Percentiles rank a stretch among this genome's conserved stretches.
Conservation (phyloP, 2,113 vertebrate genomes). For the Serilophus lunatus region DNA sequence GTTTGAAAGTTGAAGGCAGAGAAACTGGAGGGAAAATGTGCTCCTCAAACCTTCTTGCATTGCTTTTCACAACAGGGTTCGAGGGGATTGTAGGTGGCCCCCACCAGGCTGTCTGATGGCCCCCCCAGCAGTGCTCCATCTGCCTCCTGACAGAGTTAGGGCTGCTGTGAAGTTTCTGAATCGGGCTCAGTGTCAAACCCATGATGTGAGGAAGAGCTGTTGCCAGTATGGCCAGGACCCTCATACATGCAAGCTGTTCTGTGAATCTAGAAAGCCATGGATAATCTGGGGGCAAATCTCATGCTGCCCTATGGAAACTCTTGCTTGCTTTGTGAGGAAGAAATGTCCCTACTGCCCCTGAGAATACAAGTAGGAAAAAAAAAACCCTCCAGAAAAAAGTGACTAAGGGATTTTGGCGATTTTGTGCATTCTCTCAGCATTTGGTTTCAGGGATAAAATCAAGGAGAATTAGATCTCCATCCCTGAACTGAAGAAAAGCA, state of each 20-base stretch:
- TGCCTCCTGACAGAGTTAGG: background rate
- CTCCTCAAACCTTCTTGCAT: background rate
- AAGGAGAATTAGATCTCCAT: background rate
- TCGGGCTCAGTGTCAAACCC: background rate
- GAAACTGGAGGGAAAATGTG: background rate
- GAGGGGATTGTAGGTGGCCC: background rate
- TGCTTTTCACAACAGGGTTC: fast-evolving
- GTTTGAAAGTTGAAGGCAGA: background rate
- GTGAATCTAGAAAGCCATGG: background rate
- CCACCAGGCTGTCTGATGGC: background rate
- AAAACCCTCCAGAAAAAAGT: background rate
- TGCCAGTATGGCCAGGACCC: background rate
- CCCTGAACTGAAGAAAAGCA: background rate
- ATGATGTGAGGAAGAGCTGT: background rate
- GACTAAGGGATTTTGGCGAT: background rate
- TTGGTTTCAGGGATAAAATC: background rate
- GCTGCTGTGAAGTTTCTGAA: background rate
- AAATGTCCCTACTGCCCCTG: background rate
- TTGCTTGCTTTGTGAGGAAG: background rate
- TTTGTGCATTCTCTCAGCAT: background rate
- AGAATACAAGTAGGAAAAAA: background rate
- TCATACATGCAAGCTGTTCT: background rate
- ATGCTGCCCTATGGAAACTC: background rate
- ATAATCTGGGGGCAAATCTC: background rate
- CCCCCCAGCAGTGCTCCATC: background rate